Evolutionary conservation across 2,888 invertebrate species (phyloP), one percentile per base, ranked within the genome.

Genomic region (Horisme vitalbata): DNA sequence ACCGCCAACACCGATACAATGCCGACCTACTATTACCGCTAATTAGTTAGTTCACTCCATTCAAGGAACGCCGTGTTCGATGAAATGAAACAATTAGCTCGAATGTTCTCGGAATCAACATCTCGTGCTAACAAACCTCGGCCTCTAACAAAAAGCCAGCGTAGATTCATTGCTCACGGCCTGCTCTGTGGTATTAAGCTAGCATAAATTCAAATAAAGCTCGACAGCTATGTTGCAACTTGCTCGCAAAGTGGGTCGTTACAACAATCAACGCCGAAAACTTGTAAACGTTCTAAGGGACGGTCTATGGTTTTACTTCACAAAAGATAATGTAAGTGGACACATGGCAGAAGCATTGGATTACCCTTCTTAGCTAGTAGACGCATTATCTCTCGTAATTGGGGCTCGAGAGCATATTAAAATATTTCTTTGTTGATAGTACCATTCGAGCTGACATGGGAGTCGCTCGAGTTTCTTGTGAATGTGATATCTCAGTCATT

Each of bases 381-480:
- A 67, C 70, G 74, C 64, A 70, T 79, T 83, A 86, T 83, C 81
- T 80, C 71, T 65, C 69, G 77, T 76, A 79, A 86, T 83, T 79
- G 68, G 70, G 81, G 73, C 75, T 79, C 75, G 73, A 78, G 71
- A 79, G 75, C 64, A 66, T 79, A 79, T 81, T 77, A 83, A 83
- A 83, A 82, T 79, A 77, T 77, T 76, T 76, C 72, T 70, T 57
- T 68, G 60, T n/a, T n/a, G n/a, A n/a, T n/a, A n/a, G n/a, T 46
- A 47, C 51, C 9, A 26, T 5, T 9, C 1, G 11, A 11, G 2
- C 37, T 59, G 52, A 47, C 24, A 30, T 55, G 45, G 45, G 55
- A 55, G 57, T 45, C 41, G 49, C 52, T 76, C 62, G 57, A 70
- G 71, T 68, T 64, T 55, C 66, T 67, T 64, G 59, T 55, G 59